Evolutionary conservation across 2,797 vertebrate species (phyloP), one percentile per base, ranked within the genome.

Genomic region (Pygocentrus nattereri): DNA sequence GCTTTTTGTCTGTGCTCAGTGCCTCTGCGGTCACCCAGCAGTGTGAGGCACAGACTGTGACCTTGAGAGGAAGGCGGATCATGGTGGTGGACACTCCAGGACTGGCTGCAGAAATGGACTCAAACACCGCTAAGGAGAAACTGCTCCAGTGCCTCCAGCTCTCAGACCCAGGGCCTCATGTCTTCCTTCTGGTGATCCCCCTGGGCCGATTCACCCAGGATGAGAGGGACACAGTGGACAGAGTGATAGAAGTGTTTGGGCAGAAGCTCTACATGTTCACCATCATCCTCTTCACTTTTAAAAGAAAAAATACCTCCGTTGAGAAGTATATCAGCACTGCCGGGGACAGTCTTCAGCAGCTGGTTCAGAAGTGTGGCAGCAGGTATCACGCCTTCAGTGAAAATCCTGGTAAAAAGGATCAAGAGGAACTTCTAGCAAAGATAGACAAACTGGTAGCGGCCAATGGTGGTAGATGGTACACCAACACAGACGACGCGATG

Each of bases 61-160:
- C n/a, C n/a, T n/a, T n/a, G n/a, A n/a, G n/a, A n/a, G n/a, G 52
- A 2, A 34, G 67, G 5, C n/a, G 8, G 5, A 21, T 79, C 50
- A 52, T 23, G 13, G 62, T 78, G 76, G 30, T 78, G 16, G 76
- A 78, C 76, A 78, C 64, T 10, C 62, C 64, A 10, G 76, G 64
- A 0, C n/a, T 44, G 11, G 12, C 25, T 2, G 6, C 50, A 52
- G 5, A 18, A 52, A 19, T 47, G n/a, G 21, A 19, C 10, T 5
- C 38, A 19, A 34, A 79, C 34, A 27, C 3, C n/a, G 27, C 27
- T 23, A 72, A 61, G 49, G 34, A 44, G 11, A 47, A 47, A 47
- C 44, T 47, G 44, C 44, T 47, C 38, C 38, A 8, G 38, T 71
- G 67, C 54, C n/a, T 71, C 23, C 41, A 54, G 6, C 56, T 72